These are phyloP conservation scores for Lasioglossum morio DNA, from an alignment of 2,888 invertebrate species.

Conservation along the genomic window DNA sequence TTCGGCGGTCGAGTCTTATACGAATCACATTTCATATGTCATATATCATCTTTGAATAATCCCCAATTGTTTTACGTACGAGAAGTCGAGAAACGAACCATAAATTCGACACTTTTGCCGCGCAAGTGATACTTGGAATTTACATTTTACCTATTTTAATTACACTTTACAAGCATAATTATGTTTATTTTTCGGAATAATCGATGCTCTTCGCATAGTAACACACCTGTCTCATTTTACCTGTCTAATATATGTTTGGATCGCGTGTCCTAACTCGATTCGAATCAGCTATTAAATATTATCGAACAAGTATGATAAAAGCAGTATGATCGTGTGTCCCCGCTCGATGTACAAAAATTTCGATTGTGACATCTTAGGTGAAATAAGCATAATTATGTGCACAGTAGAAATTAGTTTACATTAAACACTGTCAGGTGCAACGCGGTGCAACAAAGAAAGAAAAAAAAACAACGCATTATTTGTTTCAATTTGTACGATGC, in stretches of 20 bases:
- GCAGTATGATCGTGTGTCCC: slow-evolving; percentile 11
- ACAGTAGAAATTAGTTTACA: slow-evolving; percentile 38
- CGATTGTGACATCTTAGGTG: neutral
- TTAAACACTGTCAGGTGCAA: slow-evolving; percentile 23
- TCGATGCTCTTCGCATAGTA: neutral
- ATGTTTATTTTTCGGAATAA: slow-evolving; percentile 36
- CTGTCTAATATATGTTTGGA: neutral
- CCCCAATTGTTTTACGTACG: neutral
- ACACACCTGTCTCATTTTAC: neutral
- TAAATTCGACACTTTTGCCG: neutral
- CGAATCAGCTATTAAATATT: neutral
- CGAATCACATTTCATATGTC: neutral
- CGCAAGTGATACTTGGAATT: slow-evolving; percentile 11
- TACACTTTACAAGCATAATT: slow-evolving; percentile 26
- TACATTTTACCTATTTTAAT: slow-evolving; percentile 3
- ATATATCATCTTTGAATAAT: neutral
- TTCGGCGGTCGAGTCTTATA: neutral
- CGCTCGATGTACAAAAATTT: slow-evolving; percentile 4
- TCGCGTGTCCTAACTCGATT: neutral
- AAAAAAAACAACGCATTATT: neutral
- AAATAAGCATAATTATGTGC: slow-evolving; percentile 41
- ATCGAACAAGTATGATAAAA: neutral
- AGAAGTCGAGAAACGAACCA: neutral
- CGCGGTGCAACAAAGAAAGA: neutral
- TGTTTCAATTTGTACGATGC: slow-evolving; percentile 14